phyloP scores from a whole-genome alignment of 2,888 invertebrate species.

The Tinea trinotella region DNA sequence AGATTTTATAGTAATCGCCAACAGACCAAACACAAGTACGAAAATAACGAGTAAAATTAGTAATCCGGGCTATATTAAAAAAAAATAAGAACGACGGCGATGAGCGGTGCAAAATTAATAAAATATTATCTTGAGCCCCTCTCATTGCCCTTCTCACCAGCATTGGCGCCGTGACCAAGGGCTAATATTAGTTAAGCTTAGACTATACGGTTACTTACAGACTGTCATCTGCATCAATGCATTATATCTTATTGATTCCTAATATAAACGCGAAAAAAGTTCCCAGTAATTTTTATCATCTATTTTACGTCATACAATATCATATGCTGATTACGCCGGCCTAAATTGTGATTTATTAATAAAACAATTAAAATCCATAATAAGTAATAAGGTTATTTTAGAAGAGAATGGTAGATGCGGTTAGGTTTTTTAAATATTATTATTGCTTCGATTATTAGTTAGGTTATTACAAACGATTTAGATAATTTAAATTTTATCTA shows the following conservation, averaged over 20 bases:
- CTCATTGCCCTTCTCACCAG: too few species aligned
- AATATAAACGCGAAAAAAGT: too few species aligned
- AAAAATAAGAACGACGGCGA: too few species aligned
- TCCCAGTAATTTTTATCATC: background rate
- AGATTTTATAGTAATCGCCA: background rate
- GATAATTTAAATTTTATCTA: constrained; percentile 2
- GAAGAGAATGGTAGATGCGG: background rate
- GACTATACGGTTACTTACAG: background rate
- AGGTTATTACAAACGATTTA: background rate
- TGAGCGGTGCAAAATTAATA: too few species aligned
- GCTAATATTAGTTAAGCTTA: background rate
- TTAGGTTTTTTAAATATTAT: constrained; percentile 10
- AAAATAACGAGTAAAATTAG: background rate
- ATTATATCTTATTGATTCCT: background rate
- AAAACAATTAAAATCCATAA: background rate
- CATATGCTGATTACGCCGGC: constrained; percentile 3
- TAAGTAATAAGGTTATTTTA: background rate
- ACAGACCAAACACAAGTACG: background rate
- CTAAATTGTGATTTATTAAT: background rate
- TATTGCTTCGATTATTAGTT: constrained; percentile 3
- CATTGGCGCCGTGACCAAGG: too few species aligned
- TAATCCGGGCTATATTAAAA: background rate
- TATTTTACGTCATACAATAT: background rate
- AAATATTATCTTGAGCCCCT: too few species aligned
- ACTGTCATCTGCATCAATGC: background rate